These are phyloP conservation scores for Trileptium ribeirensis DNA, from an alignment of 2,888 invertebrate species.

Conservation along the genomic window DNA sequence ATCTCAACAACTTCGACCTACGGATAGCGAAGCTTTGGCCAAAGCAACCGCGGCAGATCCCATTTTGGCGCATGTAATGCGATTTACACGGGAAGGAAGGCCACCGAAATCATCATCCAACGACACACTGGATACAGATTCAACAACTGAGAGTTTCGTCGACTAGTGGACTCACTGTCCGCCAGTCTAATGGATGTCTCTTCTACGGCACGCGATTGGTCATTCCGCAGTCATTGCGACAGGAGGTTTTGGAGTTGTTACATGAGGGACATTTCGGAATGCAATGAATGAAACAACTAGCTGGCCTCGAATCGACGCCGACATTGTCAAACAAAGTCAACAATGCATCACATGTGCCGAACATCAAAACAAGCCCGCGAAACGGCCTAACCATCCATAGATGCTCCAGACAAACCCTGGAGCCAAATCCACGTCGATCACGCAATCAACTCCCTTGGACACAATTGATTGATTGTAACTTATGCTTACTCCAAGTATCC, in stretches of 20 bases:
- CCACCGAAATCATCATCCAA: neutral
- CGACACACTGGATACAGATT: too few species aligned
- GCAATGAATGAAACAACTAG: neutral
- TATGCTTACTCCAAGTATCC: constrained; percentile 11
- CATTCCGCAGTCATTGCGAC: neutral
- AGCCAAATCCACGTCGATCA: constrained; percentile 41
- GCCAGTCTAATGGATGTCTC: constrained; percentile 34
- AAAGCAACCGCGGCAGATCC: neutral
- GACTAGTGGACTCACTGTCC: too few species aligned
- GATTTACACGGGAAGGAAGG: neutral
- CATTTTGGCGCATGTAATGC: neutral
- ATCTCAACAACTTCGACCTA: neutral
- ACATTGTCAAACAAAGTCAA: neutral
- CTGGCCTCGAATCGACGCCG: constrained; percentile 10
- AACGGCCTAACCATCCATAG: constrained; percentile 40
- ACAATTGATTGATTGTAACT: neutral
- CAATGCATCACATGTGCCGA: neutral
- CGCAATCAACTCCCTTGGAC: constrained; percentile 36
- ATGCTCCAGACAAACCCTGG: constrained; percentile 39
- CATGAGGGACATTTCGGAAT: constrained; percentile 6
- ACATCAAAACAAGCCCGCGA: constrained; percentile 6
- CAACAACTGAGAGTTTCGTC: neutral
- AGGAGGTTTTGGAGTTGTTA: neutral
- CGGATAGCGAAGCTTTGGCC: neutral
- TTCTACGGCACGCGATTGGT: constrained; percentile 5